phyloP scores from a whole-genome alignment of 2,888 invertebrate species.

The Tenodera sinensis region DNA sequence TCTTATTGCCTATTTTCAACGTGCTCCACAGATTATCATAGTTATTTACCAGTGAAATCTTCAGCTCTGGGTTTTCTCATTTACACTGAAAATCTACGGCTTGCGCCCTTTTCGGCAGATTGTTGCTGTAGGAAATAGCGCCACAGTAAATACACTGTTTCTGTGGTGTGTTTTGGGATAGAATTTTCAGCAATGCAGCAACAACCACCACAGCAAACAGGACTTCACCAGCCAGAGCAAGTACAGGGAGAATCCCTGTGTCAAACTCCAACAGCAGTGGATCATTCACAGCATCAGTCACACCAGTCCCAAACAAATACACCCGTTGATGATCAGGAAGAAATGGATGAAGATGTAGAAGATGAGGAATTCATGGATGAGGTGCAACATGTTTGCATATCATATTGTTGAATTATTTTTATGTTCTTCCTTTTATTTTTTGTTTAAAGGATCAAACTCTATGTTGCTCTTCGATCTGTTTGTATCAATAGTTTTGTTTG shows the following conservation, averaged over 20 bases:
- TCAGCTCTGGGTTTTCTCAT: neutral
- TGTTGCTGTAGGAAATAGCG: neutral
- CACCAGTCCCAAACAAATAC: conserved; percentile 4
- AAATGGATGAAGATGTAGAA: conserved; percentile 48
- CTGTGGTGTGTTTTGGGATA: neutral
- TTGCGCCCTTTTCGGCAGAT: neutral
- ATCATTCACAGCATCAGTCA: neutral
- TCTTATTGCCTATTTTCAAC: no score
- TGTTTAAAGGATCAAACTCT: neutral
- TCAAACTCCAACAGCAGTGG: neutral
- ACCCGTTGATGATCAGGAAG: conserved; percentile 35
- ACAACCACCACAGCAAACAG: neutral
- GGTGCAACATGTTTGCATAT: conserved; percentile 39
- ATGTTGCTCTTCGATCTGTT: neutral
- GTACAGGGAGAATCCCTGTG: neutral
- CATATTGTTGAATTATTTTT: conserved; percentile 26
- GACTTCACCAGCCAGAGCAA: neutral
- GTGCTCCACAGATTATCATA: no score
- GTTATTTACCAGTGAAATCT: neutral
- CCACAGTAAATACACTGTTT: neutral
- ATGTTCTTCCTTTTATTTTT: conserved; percentile 17
- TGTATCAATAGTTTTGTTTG: neutral
- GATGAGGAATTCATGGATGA: conserved; percentile 56
- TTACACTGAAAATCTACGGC: neutral
- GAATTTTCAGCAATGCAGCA: neutral